These are phyloP conservation scores for Hypothenemus hampei DNA, from an alignment of 1,140 invertebrate species.

Conservation along the genomic window DNA sequence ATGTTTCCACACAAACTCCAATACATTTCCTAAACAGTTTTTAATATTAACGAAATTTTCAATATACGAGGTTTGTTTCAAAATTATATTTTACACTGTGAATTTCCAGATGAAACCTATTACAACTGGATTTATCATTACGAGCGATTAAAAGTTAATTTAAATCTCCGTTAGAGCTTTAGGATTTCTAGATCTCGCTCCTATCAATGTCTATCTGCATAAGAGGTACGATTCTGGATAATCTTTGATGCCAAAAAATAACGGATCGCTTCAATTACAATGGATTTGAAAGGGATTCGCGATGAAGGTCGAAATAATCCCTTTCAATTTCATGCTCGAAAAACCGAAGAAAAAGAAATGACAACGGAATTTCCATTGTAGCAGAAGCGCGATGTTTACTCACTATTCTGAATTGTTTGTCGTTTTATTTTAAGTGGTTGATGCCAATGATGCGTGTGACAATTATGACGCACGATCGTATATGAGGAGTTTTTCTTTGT, in stretches of 20 bases:
- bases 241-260: constrained; percentile 13
- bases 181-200: too few relatives aligned
- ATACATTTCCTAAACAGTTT: not conserved
- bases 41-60: not conserved
- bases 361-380: not conserved
- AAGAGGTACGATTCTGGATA: constrained; percentile 4
- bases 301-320: constrained; percentile 8
- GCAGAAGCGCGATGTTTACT: not conserved
- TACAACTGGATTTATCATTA: not conserved
- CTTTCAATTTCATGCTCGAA: constrained; percentile 10
- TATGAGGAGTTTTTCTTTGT: not conserved
- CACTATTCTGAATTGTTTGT: not conserved
- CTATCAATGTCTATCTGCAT: constrained; percentile 9
- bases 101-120: not conserved
- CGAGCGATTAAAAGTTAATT: not conserved
- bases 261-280: constrained; percentile 10
- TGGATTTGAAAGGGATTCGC: not conserved
- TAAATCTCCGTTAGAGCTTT: constrained; percentile 2
- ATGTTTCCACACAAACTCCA: not conserved
- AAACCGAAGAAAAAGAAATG: not conserved
- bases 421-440: not conserved
- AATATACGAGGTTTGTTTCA: not conserved
- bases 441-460: not conserved
- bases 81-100: not conserved
- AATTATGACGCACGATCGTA: not conserved